Evolutionary conservation across 2,888 invertebrate genomes (phyloP).

Genomic region (Lithosia quadra): DNA sequence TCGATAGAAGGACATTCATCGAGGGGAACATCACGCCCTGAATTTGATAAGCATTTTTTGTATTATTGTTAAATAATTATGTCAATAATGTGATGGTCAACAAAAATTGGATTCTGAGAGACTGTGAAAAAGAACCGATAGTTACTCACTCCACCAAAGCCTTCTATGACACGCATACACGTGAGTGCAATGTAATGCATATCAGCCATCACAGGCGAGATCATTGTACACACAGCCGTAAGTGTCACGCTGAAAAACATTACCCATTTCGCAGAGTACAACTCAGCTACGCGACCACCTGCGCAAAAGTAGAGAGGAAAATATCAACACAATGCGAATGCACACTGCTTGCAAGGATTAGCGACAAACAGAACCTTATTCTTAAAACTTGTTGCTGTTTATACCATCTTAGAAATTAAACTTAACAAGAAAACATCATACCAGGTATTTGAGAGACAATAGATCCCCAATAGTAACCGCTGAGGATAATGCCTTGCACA

Average conservation of each 20-base stretch:
- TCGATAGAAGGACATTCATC: constrained; percentile 95
- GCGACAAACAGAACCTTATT: no score
- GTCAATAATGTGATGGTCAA: not conserved
- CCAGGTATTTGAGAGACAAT: constrained; percentile 92
- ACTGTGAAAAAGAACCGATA: no score
- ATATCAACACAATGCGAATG: no score
- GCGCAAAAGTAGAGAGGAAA: constrained; percentile 28
- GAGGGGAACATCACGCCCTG: constrained; percentile 96
- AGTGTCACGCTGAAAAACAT: constrained; percentile 93
- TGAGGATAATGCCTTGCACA: constrained; percentile 91
- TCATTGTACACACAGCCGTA: constrained; percentile 91
- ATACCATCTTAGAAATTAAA: no score
- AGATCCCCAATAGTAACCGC: constrained; percentile 96
- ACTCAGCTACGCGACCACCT: constrained; percentile 92
- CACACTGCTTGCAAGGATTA: no score
- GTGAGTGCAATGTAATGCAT: constrained; percentile 89
- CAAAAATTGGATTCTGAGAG: not conserved
- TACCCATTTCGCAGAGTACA: constrained; percentile 95
- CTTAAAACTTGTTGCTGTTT: no score
- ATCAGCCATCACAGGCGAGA: constrained; percentile 92
- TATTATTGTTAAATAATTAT: no score
- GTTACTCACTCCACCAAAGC: constrained; percentile 90
- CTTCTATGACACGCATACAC: constrained; percentile 90
- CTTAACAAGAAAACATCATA: no score
- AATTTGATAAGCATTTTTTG: no score